Conservation (phyloP, 2,797 vertebrate species). For the Sebastes elongatus region DNA sequence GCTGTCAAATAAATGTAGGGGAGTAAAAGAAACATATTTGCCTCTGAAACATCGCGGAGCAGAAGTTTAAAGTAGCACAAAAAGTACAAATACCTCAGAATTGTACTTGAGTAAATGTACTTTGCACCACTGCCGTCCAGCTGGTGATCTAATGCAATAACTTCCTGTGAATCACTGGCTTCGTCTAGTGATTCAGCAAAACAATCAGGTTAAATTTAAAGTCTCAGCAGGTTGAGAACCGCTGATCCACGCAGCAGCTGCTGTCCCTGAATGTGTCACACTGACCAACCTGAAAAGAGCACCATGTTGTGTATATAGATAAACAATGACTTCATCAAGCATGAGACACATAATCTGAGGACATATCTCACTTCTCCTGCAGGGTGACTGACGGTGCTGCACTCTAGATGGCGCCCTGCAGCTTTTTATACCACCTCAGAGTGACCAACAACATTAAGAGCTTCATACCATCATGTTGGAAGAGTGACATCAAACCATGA, state of each 20-base stretch:
- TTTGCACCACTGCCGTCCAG: neutral
- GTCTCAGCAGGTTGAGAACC: neutral
- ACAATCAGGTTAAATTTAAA: neutral
- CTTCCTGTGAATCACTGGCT: neutral
- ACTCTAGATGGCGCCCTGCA: slow-evolving; percentile 52
- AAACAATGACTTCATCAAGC: slow-evolving; percentile 16
- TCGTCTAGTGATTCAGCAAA: neutral
- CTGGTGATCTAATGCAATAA: neutral
- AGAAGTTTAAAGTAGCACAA: too few species aligned
- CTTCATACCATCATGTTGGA: neutral
- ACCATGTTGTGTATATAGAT: neutral
- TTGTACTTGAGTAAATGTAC: neutral
- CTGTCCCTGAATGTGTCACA: slow-evolving; percentile 38
- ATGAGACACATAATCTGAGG: neutral
- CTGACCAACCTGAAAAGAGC: slow-evolving; percentile 23
- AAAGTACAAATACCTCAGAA: neutral
- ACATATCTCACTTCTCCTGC: neutral
- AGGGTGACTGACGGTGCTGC: neutral
- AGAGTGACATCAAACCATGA: slow-evolving; percentile 27
- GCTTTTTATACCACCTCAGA: neutral
- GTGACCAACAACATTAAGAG: neutral
- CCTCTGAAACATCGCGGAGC: neutral
- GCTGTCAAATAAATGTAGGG: too few species aligned
- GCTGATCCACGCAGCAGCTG: slow-evolving; percentile 4
- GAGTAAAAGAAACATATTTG: neutral